These are phyloP conservation scores for Cercopithecus diana DNA, from an alignment of 2,797 vertebrate genomes.

Conservation along the genomic window DNA sequence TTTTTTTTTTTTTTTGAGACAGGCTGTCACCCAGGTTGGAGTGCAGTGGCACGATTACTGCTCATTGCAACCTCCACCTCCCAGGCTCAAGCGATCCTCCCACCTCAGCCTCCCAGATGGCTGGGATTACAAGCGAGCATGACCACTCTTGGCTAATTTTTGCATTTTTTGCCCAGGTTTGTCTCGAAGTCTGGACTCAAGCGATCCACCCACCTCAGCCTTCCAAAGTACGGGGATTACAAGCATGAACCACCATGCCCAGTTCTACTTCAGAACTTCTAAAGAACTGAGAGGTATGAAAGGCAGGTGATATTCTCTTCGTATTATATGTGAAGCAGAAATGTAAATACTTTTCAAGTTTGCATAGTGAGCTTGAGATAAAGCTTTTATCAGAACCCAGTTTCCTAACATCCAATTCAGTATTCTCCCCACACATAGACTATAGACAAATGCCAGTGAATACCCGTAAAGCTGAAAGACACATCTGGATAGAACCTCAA, in stretches of 20 bases:
- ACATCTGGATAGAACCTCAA: neutral
- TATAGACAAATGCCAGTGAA: neutral
- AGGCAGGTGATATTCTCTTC: neutral
- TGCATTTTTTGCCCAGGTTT: neutral
- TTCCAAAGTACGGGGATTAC: neutral
- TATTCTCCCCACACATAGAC: neutral
- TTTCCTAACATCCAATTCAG: neutral
- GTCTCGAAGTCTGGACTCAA: neutral
- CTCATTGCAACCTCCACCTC: neutral
- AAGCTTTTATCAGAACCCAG: neutral
- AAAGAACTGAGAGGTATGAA: neutral
- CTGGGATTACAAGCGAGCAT: neutral
- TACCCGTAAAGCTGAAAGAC: neutral
- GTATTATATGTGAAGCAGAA: neutral
- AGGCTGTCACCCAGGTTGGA: neutral
- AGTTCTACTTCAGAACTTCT: neutral
- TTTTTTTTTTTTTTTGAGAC: neutral
- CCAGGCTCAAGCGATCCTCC: neutral
- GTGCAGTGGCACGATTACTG: neutral
- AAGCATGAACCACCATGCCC: neutral
- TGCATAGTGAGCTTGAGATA: neutral
- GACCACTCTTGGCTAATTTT: neutral
- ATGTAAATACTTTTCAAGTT: neutral
- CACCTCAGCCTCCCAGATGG: too few species aligned
- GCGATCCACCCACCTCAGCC: neutral